Base-by-base conservation (phyloP, 2,888 invertebrate genomes). In the Aethes cnicana region DNA sequence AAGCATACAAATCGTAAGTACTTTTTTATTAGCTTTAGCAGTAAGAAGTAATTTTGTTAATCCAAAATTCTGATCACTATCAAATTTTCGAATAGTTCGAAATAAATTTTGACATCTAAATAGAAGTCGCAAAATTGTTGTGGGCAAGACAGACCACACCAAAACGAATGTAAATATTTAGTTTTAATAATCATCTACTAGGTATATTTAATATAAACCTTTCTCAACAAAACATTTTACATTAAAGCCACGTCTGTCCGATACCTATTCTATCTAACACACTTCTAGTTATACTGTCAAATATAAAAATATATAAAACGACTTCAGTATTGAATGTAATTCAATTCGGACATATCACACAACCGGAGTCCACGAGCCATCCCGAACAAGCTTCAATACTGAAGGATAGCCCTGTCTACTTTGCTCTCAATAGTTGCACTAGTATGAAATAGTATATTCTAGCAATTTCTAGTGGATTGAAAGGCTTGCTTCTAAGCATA, bases 231-330 rank as follows among this genome's bases (percentile, higher is more conserved):
- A 23, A 25, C 25, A 33, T 26, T 36, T 16, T 32, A 6, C 17
- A n/a, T 16, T 14, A 25, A 16, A 28, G 50, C 30, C 36, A 47
- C 37, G 21, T 37, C 21, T 43, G 21, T 47, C 7, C 28, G 9
- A 28, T 30, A 12, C 11, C 5, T 28, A 47, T 5, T 30, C 43
- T 50, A 41, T 39, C 49, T 49, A 33, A 41, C 33, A 36, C 36
- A 50, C 30, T 12, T 16, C 11, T 46, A 52, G n/a, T n/a, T 20
- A 43, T 42, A 44, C 39, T 50, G 42, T 44, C 28, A 52, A 25
- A 52, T 52, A 52, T 39, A 44, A 52, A 47, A 52, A 46, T n/a
- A 39, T 44, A 44, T 52, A 52, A 52, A 42, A 46, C 39, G 28
- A 14, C 30, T 52, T 30, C 39, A 32, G 9, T 50, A 37, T 36